Percentiles rank a stretch among this genome's conserved stretches.
Evolutionary conservation across 1,140 invertebrate species (phyloP).

Genomic region (Drosophila willistoni): DNA sequence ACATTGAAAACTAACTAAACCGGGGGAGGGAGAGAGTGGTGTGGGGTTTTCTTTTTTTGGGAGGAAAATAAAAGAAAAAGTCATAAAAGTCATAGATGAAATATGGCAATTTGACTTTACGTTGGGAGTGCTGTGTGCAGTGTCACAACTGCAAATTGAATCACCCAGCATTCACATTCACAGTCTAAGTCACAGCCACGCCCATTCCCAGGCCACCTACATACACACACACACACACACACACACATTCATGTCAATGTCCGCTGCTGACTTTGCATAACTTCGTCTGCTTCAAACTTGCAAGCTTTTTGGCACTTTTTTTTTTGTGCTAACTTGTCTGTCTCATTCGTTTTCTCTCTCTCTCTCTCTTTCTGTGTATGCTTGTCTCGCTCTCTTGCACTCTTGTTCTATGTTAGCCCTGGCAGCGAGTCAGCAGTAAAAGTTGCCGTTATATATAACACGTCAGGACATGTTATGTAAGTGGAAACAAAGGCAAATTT

Average conservation of each 20-base stretch:
- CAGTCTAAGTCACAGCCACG: slow-evolving; percentile 6
- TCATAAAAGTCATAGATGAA: slow-evolving; percentile 78
- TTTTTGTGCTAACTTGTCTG: slow-evolving; percentile 36
- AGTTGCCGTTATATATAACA: slow-evolving; percentile 64
- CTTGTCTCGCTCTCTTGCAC: neutral
- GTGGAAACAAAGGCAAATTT: slow-evolving; percentile 76
- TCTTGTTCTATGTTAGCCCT: slow-evolving; percentile 1
- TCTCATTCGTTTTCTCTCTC: slow-evolving; percentile 14
- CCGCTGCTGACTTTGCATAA: slow-evolving; percentile 79
- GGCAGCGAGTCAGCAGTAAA: slow-evolving; percentile 69
- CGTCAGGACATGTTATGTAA: slow-evolving; percentile 76
- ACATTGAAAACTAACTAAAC: slow-evolving; percentile 8
- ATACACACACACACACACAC: slow-evolving; percentile 30
- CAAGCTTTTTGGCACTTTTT: slow-evolving; percentile 67
- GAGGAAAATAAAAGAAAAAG: slow-evolving; percentile 63
- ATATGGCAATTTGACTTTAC: slow-evolving; percentile 76
- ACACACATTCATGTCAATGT: slow-evolving; percentile 68
- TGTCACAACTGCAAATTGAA: slow-evolving; percentile 78
- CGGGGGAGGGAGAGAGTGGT: neutral
- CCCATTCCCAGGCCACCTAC: slow-evolving; percentile 13
- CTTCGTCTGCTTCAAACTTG: slow-evolving; percentile 67
- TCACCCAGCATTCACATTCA: slow-evolving; percentile 41
- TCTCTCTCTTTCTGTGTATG: slow-evolving; percentile 6
- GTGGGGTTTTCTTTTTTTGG: neutral
- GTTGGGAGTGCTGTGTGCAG: slow-evolving; percentile 43